phyloP scores from a whole-genome alignment of 1,140 invertebrate genomes.

The Orius insidiosus region DNA sequence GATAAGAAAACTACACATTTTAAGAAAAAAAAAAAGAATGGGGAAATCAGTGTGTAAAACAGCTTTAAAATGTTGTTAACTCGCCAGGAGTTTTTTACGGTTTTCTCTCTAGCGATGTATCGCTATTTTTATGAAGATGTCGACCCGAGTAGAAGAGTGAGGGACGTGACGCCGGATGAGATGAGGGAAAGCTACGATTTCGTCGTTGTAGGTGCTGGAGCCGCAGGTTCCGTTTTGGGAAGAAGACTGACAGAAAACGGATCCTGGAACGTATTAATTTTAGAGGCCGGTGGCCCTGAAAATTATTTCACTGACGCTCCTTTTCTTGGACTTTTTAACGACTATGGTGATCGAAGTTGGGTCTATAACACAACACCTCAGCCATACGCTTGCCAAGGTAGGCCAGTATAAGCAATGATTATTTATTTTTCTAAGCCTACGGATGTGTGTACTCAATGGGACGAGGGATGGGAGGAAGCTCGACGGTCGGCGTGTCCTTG shows the following conservation, averaged over 20 bases:
- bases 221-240: slow-evolving; percentile 33
- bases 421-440: slow-evolving; percentile 36
- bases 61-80: too few species aligned
- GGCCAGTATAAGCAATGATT: slow-evolving; percentile 38
- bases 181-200: slow-evolving; percentile 14
- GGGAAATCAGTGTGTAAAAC: too few species aligned
- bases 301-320: slow-evolving; percentile 23
- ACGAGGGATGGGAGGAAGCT: too few species aligned
- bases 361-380: slow-evolving; percentile 37
- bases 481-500: too few species aligned
- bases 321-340: slow-evolving; percentile 23
- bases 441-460: slow-evolving; percentile 37
- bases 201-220: slow-evolving; percentile 30
- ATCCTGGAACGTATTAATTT: slow-evolving; percentile 23
- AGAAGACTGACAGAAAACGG: slow-evolving; percentile 26
- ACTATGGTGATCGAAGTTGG: slow-evolving; percentile 49
- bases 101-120: too few species aligned
- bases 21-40: too few species aligned
- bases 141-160: too few species aligned
- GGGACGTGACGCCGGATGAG: too few species aligned
- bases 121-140: too few species aligned
- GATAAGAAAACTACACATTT: too few species aligned
- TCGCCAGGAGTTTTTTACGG: too few species aligned
- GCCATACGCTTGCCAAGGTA: slow-evolving; percentile 25
- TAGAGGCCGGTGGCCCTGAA: slow-evolving; percentile 34